Percentiles rank a stretch among this genome's conserved stretches.
Evolutionary conservation across 2,113 vertebrate genomes (phyloP).

Genomic region (Syrrhaptes paradoxus): DNA sequence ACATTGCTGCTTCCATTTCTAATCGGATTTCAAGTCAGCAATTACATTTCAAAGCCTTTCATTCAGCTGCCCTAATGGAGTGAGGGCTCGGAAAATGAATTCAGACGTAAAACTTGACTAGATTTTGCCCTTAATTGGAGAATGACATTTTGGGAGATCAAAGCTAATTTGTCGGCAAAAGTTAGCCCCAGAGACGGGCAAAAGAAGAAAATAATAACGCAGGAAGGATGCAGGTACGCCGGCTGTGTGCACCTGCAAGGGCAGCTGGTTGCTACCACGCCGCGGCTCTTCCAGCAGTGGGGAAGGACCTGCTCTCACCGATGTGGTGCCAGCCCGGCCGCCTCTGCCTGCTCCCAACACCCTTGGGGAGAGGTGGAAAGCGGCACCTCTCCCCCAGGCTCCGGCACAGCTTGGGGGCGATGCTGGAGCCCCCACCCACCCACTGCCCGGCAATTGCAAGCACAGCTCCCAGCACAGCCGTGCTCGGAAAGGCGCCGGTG

Average conservation of each 20-base stretch:
- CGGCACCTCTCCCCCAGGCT: rapidly evolving
- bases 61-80: conserved; percentile 71
- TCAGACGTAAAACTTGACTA: conserved; percentile 73
- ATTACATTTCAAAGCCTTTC: conserved; percentile 74
- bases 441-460: rapidly evolving
- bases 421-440: background rate
- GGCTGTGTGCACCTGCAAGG: background rate
- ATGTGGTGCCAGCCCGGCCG: rapidly evolving
- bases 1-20: conserved; percentile 61
- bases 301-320: background rate
- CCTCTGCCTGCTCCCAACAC: background rate
- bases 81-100: conserved; percentile 74
- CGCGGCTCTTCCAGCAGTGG: rapidly evolving
- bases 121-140: conserved; percentile 73
- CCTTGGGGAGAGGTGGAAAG: background rate
- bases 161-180: conserved; percentile 72
- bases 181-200: conserved; percentile 55
- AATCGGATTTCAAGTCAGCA: conserved; percentile 72
- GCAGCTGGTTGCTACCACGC: rapidly evolving
- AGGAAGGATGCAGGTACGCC: background rate
- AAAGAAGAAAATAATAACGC: conserved; percentile 38
- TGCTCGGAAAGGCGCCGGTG: rapidly evolving
- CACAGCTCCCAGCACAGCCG: rapidly evolving
- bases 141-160: conserved; percentile 72
- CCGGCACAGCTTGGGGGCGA: rapidly evolving